phyloP scores from a whole-genome alignment of 2,888 invertebrate genomes.

The Anarsia innoxiella region DNA sequence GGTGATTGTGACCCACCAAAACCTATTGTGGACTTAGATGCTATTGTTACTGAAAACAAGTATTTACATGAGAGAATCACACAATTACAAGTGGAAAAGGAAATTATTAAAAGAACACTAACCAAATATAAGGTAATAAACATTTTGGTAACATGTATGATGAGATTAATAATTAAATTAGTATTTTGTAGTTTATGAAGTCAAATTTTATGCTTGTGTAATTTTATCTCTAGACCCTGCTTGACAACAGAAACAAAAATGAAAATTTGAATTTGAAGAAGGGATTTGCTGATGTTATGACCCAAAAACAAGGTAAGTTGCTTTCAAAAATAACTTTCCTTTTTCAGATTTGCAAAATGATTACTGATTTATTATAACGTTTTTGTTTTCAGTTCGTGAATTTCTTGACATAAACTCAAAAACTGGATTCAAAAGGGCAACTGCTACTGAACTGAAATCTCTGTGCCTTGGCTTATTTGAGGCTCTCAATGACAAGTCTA shows the following conservation, averaged over 20 bases:
- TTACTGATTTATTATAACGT: background rate
- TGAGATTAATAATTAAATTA: background rate
- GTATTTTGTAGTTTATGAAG: background rate
- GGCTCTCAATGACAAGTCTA: conserved; percentile 88
- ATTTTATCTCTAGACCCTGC: conserved; percentile 72
- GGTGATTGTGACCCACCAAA: conserved; percentile 38
- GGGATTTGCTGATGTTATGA: conserved; percentile 81
- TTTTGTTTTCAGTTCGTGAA: conserved; percentile 78
- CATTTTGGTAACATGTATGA: background rate
- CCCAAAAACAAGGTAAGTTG: conserved; percentile 85
- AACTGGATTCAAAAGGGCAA: conserved; percentile 52
- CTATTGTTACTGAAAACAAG: conserved; percentile 87
- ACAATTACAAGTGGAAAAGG: conserved; percentile 86
- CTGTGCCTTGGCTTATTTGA: conserved; percentile 87
- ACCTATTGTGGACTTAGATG: conserved; percentile 84
- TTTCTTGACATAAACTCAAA: conserved; percentile 79
- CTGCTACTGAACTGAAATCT: conserved; percentile 84
- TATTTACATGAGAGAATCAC: conserved; percentile 87
- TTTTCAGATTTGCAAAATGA: no score
- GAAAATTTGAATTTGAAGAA: conserved; percentile 80
- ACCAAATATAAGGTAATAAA: conserved; percentile 80
- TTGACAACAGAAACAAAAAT: conserved; percentile 83
- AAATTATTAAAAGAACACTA: conserved; percentile 81
- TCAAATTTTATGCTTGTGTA: no score
- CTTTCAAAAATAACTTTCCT: background rate